Percentiles rank a stretch among this genome's conserved stretches.
Conservation (phyloP, 1,140 invertebrate species). For the Marisa cornuarietis region DNA sequence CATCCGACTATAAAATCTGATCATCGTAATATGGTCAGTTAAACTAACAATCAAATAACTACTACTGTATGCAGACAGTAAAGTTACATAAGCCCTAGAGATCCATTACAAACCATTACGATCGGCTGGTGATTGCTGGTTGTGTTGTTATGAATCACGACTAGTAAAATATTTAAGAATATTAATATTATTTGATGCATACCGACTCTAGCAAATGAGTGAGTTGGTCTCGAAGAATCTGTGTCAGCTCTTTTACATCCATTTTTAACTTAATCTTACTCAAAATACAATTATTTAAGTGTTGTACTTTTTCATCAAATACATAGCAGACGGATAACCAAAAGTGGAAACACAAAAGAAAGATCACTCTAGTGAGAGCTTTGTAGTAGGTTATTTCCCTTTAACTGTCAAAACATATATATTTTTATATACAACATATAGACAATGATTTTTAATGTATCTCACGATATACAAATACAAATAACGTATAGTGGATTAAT, state of each 20-base stretch:
- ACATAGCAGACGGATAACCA: background rate
- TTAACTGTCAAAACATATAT: background rate
- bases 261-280: background rate
- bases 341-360: background rate
- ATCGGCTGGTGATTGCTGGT: background rate
- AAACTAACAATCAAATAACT: background rate
- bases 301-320: background rate
- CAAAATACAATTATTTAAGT: background rate
- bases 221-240: conserved; percentile 36
- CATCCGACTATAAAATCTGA: background rate
- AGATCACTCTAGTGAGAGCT: background rate
- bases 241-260: conserved; percentile 32
- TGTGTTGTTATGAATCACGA: background rate
- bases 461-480: too few relatives aligned
- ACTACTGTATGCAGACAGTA: background rate
- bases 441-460: too few relatives aligned
- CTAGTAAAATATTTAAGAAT: background rate
- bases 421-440: too few relatives aligned
- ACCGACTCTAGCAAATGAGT: conserved; percentile 41
- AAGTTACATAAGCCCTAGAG: background rate
- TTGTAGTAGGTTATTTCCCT: background rate
- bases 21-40: background rate
- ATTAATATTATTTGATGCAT: background rate
- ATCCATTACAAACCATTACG: background rate
- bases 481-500: too few relatives aligned